These are phyloP conservation scores for Gila robusta DNA, from an alignment of 2,797 vertebrate species.

Conservation along the genomic window DNA sequence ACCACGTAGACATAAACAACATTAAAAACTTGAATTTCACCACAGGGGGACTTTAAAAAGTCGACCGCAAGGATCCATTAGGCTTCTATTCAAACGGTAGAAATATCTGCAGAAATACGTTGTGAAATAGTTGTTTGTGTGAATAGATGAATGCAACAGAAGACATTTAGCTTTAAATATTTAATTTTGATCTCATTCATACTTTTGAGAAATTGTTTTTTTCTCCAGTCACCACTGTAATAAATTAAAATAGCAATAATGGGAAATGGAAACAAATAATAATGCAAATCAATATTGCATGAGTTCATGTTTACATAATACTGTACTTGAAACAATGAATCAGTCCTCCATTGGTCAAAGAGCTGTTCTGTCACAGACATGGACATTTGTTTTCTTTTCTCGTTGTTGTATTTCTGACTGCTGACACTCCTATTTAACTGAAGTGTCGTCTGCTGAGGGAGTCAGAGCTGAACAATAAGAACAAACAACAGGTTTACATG, in stretches of 20 bases:
- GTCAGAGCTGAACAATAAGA: slow-evolving; percentile 12
- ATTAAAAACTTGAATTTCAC: too few species aligned
- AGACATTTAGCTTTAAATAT: slow-evolving; percentile 1
- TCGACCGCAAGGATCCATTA: background rate
- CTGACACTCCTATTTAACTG: slow-evolving; percentile 14
- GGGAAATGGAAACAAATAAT: slow-evolving; percentile 12
- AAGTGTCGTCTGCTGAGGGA: slow-evolving; percentile 5
- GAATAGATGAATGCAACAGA: background rate
- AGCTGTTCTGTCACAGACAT: background rate
- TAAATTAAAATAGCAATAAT: slow-evolving; percentile 41
- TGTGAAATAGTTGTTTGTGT: background rate
- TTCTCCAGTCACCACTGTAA: background rate
- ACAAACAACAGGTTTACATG: background rate
- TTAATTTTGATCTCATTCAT: slow-evolving; percentile 13
- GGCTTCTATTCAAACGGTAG: background rate
- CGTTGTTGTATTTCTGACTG: slow-evolving; percentile 36
- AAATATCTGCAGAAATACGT: background rate
- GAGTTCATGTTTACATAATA: slow-evolving; percentile 7
- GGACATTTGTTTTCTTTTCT: background rate
- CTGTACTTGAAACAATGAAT: slow-evolving; percentile 13
- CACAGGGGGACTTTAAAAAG: too few species aligned
- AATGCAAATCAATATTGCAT: slow-evolving; percentile 20
- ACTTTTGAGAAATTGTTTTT: background rate
- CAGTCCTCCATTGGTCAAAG: background rate
- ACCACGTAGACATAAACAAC: too few species aligned